These are phyloP conservation scores for Podocnemis expansa DNA, from an alignment of 2,113 vertebrate genomes.

Conservation along the genomic window DNA sequence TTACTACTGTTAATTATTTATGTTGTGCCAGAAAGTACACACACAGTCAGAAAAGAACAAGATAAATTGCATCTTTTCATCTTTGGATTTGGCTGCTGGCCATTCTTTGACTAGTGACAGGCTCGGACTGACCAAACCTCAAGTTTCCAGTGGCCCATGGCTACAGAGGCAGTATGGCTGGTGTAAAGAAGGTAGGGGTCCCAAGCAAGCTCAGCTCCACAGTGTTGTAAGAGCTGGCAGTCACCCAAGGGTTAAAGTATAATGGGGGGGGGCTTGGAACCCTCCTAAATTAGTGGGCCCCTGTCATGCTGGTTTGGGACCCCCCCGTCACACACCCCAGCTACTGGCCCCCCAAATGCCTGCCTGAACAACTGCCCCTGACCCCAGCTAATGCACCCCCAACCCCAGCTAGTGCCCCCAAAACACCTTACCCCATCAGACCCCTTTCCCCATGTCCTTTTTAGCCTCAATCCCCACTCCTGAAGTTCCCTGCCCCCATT, in stretches of 20 bases:
- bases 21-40: background rate
- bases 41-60: background rate
- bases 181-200: background rate
- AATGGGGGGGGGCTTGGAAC: too few relatives aligned
- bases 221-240: rapidly evolving
- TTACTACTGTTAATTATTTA: slow-evolving; percentile 19
- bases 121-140: background rate
- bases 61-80: background rate
- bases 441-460: too few relatives aligned
- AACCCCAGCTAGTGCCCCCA: too few relatives aligned
- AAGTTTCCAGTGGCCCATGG: background rate
- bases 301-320: too few relatives aligned
- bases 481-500: too few relatives aligned
- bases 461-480: too few relatives aligned
- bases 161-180: background rate
- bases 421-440: too few relatives aligned
- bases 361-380: too few relatives aligned
- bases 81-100: background rate
- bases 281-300: too few relatives aligned
- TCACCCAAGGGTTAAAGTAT: background rate
- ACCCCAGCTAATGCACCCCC: too few relatives aligned
- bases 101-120: background rate
- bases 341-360: too few relatives aligned
- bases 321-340: too few relatives aligned
- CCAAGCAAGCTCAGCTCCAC: background rate